These are phyloP conservation scores for Lepus timidus DNA, from an alignment of 2,113 vertebrate genomes.

Conservation along the genomic window DNA sequence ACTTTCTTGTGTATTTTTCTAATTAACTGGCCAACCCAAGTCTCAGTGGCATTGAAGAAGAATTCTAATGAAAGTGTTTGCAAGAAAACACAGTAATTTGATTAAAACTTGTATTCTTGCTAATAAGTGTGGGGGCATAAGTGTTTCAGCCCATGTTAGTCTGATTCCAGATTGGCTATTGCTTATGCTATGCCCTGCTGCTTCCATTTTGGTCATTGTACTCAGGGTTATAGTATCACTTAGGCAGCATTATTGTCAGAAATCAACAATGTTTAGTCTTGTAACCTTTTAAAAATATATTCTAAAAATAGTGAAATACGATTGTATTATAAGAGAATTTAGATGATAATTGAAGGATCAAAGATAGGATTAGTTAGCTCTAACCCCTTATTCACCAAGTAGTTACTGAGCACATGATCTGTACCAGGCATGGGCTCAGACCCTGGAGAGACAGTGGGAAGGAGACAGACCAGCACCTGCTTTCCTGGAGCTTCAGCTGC, in stretches of 20 bases:
- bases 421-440: not conserved
- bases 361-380: not conserved
- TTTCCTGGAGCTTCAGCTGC: not conserved
- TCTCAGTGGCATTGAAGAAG: not conserved
- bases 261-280: not conserved
- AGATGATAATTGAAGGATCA: not conserved
- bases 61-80: constrained; percentile 1
- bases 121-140: not conserved
- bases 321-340: not conserved
- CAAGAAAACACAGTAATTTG: constrained; percentile 16
- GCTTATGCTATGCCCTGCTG: not conserved
- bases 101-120: not conserved
- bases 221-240: not conserved
- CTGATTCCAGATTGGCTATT: not conserved
- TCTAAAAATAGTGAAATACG: not conserved
- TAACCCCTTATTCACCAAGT: not conserved
- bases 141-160: not conserved
- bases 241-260: not conserved
- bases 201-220: not conserved
- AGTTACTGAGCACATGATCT: not conserved
- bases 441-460: not conserved
- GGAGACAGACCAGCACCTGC: not conserved
- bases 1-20: not conserved
- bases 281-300: not conserved
- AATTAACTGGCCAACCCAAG: not conserved